A percentile compares a stretch with the other conserved stretches of the same genome.
Evolutionary conservation across 1,140 invertebrate species (phyloP).

Genomic region (Scaptomyza montana): DNA sequence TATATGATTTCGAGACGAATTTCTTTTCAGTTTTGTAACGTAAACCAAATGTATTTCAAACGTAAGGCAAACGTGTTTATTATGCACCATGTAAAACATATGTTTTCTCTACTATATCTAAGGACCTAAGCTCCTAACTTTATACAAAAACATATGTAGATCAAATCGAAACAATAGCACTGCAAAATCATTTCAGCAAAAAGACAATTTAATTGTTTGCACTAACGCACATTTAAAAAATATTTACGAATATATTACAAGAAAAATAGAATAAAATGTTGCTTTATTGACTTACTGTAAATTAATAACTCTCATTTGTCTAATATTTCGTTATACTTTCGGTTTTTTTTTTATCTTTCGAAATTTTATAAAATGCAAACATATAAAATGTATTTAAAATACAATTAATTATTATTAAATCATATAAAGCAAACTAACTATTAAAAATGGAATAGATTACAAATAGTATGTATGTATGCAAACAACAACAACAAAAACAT

Average conservation of each 20-base stretch:
- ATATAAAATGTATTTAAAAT: slow-evolving; percentile 79
- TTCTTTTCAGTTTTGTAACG: slow-evolving; percentile 24
- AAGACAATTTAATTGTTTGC: slow-evolving; percentile 61
- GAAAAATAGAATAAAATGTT: slow-evolving; percentile 5
- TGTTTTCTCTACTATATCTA: slow-evolving; percentile 16
- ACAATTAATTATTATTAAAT: slow-evolving; percentile 66
- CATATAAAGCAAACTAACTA: slow-evolving; percentile 79
- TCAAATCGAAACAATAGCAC: slow-evolving; percentile 38
- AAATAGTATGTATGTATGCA: slow-evolving; percentile 26
- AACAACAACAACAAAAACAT: slow-evolving; percentile 45
- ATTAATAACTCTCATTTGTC: slow-evolving; percentile 8
- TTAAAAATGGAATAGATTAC: slow-evolving; percentile 75
- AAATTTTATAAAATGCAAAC: slow-evolving; percentile 38
- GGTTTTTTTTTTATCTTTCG: slow-evolving; percentile 2
- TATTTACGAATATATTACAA: not conserved
- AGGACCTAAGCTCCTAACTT: slow-evolving; percentile 33
- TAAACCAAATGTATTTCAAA: slow-evolving; percentile 49
- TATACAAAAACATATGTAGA: slow-evolving; percentile 31
- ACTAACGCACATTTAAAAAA: slow-evolving; percentile 31
- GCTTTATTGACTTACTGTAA: slow-evolving; percentile 11
- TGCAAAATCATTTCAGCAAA: slow-evolving; percentile 39
- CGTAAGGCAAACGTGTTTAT: slow-evolving; percentile 6
- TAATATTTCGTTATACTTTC: slow-evolving; percentile 3
- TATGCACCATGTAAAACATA: slow-evolving; percentile 1
- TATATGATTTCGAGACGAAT: slow-evolving; percentile 19